These are phyloP conservation scores for Pogonus chalceus DNA, from an alignment of 1,140 invertebrate species.

Conservation along the genomic window DNA sequence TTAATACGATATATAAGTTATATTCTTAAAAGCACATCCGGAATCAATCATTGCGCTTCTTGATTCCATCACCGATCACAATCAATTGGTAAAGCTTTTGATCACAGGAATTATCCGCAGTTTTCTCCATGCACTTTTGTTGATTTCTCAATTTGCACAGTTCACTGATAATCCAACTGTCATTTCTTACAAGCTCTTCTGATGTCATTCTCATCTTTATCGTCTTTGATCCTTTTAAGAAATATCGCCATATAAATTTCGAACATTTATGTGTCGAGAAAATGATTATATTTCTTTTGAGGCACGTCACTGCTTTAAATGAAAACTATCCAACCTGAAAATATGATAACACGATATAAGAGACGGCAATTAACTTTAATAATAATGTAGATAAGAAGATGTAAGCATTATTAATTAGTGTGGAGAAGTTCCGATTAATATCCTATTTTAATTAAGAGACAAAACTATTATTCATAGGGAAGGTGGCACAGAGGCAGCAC, in stretches of 20 bases:
- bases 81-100: neutral
- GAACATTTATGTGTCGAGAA: too few relatives aligned
- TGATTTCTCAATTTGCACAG: neutral
- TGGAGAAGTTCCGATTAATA: conserved; percentile 3
- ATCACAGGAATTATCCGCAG: neutral
- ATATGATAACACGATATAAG: too few relatives aligned
- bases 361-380: conserved; percentile 1
- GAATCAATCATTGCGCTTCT: neutral
- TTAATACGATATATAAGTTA: too few relatives aligned
- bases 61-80: neutral
- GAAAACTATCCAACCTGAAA: too few relatives aligned
- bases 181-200: neutral
- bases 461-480: conserved; percentile 5
- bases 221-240: too few relatives aligned
- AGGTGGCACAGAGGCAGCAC: too few relatives aligned
- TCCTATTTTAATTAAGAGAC: neutral
- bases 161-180: neutral
- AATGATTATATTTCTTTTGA: too few relatives aligned
- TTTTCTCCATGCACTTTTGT: neutral
- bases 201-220: neutral
- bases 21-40: too few relatives aligned
- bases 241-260: too few relatives aligned
- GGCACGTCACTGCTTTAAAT: too few relatives aligned
- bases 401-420: conserved; percentile 1
- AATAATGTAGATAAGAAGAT: neutral